Base-by-base conservation (phyloP, 1,140 invertebrate genomes). In the Pogonomyrmex barbatus region DNA sequence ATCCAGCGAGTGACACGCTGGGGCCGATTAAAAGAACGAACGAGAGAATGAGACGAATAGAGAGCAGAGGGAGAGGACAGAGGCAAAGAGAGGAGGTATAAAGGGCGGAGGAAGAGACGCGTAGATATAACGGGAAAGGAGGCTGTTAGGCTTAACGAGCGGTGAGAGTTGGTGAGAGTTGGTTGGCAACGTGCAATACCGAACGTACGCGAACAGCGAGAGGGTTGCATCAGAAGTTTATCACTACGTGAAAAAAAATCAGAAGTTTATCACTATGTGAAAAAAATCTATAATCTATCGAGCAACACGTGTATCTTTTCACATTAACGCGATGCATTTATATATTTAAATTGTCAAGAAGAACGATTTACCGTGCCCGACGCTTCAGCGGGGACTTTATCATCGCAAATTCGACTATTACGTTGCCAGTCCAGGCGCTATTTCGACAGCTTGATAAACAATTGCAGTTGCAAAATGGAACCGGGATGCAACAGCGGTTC, bases 1-100 rank as follows among this genome's bases (percentile, higher is more conserved):
- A 90, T 87, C 86, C 56, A 58, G 68, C 78, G 77, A 90, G 78
- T 90, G 89, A 88, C 87, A 85, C 73, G 73, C 60, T 71, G 47
- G 39, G 62, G 52, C 82, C 70, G 88, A 85, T 84, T 87, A 68
- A 87, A 88, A 89, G 71, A 81, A 68, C 47, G 50, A 86, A 73
- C 71, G 82, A 85, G 6, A 58, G 39, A 81, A 60, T 83, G 5
- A 82, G 76, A 87, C 71, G 10, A 2, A 45, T 42, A 52, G 42
- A 12, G 71, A 68, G 9, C 24, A 30, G 50, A 10, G 36, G 24
- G 39, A 14, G 10, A 2, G 10, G 33, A 60, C 52, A 47, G 42
- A 52, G 45, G 24, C 52, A 81, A 50, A 87, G n/a, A 62, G 45
- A 30, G 30, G 30, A 47, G 45, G 52, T 70, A 85, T 52, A 77